A percentile compares a stretch with the other conserved stretches of the same genome.
Evolutionary conservation across 2,888 invertebrate species (phyloP).

Genomic region (Hyposoter didymator): DNA sequence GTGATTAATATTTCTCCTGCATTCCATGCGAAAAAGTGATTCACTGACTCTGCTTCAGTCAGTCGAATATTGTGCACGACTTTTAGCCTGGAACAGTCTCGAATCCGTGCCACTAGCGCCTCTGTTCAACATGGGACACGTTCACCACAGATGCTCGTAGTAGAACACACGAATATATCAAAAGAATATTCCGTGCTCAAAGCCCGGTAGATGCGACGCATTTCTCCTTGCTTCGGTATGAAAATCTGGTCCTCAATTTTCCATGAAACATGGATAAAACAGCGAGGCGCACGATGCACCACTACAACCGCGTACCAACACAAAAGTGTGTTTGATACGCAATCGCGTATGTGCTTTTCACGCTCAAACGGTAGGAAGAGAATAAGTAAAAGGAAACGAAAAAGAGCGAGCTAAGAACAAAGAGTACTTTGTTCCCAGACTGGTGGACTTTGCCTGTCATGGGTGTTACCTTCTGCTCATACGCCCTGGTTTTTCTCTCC

Average conservation of each 20-base stretch:
- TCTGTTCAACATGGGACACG: neutral
- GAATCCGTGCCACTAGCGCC: conserved; percentile 2
- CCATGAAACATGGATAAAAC: conserved; percentile 11
- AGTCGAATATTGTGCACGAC: conserved; percentile 6
- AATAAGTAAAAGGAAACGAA: conserved; percentile 34
- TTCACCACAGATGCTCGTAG: neutral
- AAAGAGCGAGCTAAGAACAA: conserved; percentile 56
- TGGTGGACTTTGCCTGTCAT: conserved; percentile 27
- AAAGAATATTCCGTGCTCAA: conserved; percentile 8
- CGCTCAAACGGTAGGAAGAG: conserved; percentile 31
- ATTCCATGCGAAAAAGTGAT: conserved; percentile 21
- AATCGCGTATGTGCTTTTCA: conserved; percentile 33
- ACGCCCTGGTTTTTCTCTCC: conserved; percentile 27
- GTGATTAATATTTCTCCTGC: conserved; percentile 46
- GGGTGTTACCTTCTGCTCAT: conserved; percentile 9
- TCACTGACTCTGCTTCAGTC: conserved; percentile 20
- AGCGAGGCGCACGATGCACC: neutral
- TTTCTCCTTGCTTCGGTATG: conserved; percentile 1
- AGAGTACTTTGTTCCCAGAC: conserved; percentile 45
- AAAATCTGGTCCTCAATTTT: conserved; percentile 32
- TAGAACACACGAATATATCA: conserved; percentile 1
- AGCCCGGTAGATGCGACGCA: neutral
- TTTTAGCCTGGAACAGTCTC: conserved; percentile 14
- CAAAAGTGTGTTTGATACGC: conserved; percentile 45
- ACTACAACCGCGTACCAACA: neutral